Conservation (phyloP, 2,888 invertebrate species). For the Aquatica leii region DNA sequence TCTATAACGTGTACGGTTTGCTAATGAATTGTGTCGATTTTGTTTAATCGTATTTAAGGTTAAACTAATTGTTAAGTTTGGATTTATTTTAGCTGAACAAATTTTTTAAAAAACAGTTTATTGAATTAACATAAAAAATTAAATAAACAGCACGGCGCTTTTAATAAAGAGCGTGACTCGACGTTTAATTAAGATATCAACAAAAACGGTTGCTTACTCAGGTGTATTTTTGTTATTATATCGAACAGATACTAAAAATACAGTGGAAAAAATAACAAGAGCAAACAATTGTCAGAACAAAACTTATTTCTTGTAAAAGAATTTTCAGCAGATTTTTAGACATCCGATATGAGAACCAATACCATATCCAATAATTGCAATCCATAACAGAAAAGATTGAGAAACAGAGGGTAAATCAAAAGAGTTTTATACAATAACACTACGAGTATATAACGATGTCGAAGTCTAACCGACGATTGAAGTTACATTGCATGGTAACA, state of each 20-base stretch:
- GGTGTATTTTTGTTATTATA: conserved; percentile 46
- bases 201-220: conserved; percentile 38
- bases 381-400: conserved; percentile 35
- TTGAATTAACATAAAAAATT: too few relatives aligned
- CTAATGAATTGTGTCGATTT: conserved; percentile 10
- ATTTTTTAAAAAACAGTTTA: too few relatives aligned
- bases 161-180: too few relatives aligned
- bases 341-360: conserved; percentile 28
- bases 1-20: conserved; percentile 9
- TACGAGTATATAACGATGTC: conserved; percentile 15
- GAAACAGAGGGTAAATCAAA: conserved; percentile 29
- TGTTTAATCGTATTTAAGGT: not conserved
- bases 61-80: not conserved
- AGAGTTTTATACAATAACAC: conserved; percentile 25
- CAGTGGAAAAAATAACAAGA: conserved; percentile 43
- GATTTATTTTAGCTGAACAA: too few relatives aligned
- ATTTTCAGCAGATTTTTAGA: conserved; percentile 42
- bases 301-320: conserved; percentile 40
- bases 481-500: conserved; percentile 20
- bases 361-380: conserved; percentile 38
- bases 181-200: conserved; percentile 2
- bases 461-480: conserved; percentile 23
- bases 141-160: too few relatives aligned
- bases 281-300: conserved; percentile 42
- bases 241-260: conserved; percentile 43